These are phyloP conservation scores for Tenualosa thibaudeaui DNA, from an alignment of 2,797 vertebrate species.

Conservation along the genomic window DNA sequence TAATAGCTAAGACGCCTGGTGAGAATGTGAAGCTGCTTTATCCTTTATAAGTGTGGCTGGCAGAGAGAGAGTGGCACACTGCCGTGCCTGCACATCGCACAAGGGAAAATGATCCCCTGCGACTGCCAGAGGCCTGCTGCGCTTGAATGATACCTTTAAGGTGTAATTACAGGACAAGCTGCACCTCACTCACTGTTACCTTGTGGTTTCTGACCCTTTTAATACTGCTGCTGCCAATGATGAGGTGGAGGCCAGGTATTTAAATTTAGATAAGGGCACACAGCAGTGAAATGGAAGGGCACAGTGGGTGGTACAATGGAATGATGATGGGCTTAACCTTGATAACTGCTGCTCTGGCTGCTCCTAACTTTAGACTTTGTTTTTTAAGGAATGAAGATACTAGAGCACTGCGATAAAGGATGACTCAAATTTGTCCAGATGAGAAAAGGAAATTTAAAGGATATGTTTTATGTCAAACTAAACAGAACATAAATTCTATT, in stretches of 20 bases:
- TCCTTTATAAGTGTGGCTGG: neutral
- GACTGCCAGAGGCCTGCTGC: neutral
- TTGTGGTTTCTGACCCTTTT: neutral
- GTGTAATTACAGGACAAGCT: neutral
- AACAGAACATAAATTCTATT: neutral
- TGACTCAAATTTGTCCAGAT: neutral
- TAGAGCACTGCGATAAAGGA: neutral
- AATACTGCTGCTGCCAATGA: neutral
- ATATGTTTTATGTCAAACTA: neutral
- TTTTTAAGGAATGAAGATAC: neutral
- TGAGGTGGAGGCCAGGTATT: neutral
- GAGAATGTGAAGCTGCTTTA: neutral
- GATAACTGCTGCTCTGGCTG: neutral
- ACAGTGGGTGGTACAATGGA: neutral
- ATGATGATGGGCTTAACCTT: conserved; percentile 6
- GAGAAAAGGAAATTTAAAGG: neutral
- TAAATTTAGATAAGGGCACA: neutral
- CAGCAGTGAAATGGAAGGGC: neutral
- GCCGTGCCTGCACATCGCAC: neutral
- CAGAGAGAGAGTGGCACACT: neutral
- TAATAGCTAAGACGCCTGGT: neutral
- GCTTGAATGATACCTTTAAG: neutral
- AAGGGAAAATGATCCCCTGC: neutral
- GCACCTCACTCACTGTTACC: neutral
- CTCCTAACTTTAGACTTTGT: neutral